Percentiles rank a stretch among this genome's conserved stretches.
Evolutionary conservation across 2,888 invertebrate species (phyloP).

Genomic region (Ormyrus rosae): DNA sequence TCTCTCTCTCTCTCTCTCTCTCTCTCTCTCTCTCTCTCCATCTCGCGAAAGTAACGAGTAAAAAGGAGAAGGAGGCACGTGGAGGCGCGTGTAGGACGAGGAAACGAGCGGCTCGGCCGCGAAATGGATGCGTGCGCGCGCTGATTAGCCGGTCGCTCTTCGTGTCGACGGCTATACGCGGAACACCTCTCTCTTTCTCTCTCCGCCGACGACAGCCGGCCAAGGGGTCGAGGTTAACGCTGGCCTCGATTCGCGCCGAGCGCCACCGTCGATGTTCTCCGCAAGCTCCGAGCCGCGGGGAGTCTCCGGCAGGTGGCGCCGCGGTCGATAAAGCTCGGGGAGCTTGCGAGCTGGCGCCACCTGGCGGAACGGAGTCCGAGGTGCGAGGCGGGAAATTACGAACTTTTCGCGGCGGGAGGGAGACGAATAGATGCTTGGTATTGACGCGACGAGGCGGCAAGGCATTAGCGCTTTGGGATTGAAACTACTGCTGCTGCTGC

Average conservation of each 20-base stretch:
- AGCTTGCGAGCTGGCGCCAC: constrained; percentile 22
- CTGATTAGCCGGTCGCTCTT: constrained; percentile 44
- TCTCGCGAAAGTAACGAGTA: constrained; percentile 11
- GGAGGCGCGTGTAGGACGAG: background rate
- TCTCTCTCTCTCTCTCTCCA: too few species aligned
- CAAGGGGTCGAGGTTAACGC: constrained; percentile 48
- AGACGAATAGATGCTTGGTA: constrained; percentile 2
- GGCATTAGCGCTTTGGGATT: constrained; percentile 41
- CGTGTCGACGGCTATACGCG: too few species aligned
- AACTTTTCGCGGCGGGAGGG: constrained; percentile 18
- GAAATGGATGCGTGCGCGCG: constrained; percentile 45
- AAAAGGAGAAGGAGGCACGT: constrained; percentile 8
- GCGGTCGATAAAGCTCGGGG: background rate
- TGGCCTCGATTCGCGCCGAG: constrained; percentile 23
- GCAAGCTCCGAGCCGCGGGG: constrained; percentile 18
- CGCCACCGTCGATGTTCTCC: constrained; percentile 23
- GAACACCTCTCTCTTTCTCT: constrained; percentile 6
- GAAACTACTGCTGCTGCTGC: constrained; percentile 25
- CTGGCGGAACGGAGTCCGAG: background rate
- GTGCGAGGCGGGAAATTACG: constrained; percentile 37
- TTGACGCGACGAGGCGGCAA: constrained; percentile 31
- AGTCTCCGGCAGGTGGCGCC: constrained; percentile 10
- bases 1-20: too few species aligned
- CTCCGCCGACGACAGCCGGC: constrained; percentile 11
- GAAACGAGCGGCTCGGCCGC: constrained; percentile 24